Conservation (phyloP, 2,888 invertebrate genomes). For the Temnothorax unifasciatus region DNA sequence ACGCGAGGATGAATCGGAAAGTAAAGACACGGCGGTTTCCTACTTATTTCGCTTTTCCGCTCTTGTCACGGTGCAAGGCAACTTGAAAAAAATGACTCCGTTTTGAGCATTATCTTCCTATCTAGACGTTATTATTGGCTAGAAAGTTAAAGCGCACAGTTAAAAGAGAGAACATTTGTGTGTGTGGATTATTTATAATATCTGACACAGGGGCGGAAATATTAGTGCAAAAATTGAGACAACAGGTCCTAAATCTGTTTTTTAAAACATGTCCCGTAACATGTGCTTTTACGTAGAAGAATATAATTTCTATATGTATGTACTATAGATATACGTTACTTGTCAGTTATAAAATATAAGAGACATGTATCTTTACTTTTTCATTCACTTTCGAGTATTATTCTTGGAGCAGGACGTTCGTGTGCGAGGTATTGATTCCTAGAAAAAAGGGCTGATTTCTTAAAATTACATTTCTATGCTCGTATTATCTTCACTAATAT, state of each 20-base stretch:
- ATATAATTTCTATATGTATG: constrained; percentile 25
- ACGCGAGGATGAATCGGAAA: constrained; percentile 29
- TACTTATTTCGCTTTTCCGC: neutral
- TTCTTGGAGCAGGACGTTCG: constrained; percentile 20
- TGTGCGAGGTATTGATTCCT: constrained; percentile 71
- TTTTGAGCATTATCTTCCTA: constrained; percentile 5
- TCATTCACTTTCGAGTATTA: constrained; percentile 33
- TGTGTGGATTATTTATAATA: neutral
- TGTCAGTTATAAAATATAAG: constrained; percentile 34
- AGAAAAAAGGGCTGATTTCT: constrained; percentile 22
- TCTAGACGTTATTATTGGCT: neutral
- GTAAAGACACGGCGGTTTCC: constrained; percentile 26
- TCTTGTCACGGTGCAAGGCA: constrained; percentile 14
- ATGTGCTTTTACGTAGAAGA: constrained; percentile 49
- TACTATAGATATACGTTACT: neutral
- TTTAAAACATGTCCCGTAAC: neutral
- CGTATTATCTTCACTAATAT: neutral
- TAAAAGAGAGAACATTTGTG: neutral
- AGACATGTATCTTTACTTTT: constrained; percentile 29
- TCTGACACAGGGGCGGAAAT: neutral
- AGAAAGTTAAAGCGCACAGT: neutral
- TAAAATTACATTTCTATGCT: constrained; percentile 22
- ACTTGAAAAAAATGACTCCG: neutral
- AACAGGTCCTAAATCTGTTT: neutral
- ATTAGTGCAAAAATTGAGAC: constrained; percentile 10